Base-by-base conservation (phyloP, 2,113 vertebrate genomes). In the Bufo bufo region DNA sequence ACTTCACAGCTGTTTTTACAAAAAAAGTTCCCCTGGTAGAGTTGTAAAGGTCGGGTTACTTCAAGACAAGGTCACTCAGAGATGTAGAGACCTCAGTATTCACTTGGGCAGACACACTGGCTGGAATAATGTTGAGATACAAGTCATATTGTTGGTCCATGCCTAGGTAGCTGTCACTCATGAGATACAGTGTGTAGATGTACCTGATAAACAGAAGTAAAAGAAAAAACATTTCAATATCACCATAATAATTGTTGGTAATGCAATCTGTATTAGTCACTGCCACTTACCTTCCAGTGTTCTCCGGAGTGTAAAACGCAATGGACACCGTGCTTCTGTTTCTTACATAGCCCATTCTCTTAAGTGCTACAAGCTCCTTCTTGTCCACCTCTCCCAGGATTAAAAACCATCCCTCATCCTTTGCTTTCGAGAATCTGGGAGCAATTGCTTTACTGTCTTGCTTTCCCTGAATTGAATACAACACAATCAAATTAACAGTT, bases 121-220 rank as follows among this genome's bases (percentile, higher is more conserved):
- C 91, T 1, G 96, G 90, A 0, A 89, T 93, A 20, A 99, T 91
- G 1, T 97, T 95, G 91, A 99, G 94, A 91, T 95, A 96, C 87
- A 99, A 92, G 92, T 99, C 97, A 1, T 99, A 99, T 92, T 99
- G 98, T 90, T 99, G 98, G 95, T 99, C 98, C 94, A 99, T 92
- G 87, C 98, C 98, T 84, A 99, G 94, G 92, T 99, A 99, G 93
- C 98, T 98, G 95, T 99, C 98, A 0, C 98, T 99, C 95, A 99
- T 97, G 92, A 99, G 90, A 94, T 99, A 99, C 54, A 99, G 93
- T 0, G 98, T 99, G 94, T 99, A 99, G 91, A 99, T 98, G 71
- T 94, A 99, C 92, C 98, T 99, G 85, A 49, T 7, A 23, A 72
- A 72, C 11, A 78, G 19, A 74, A 50, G 87, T 1, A 50, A 84